Evolutionary conservation across 2,888 invertebrate species (phyloP), one percentile per base, ranked within the genome.

Genomic region (Drosophila dives): DNA sequence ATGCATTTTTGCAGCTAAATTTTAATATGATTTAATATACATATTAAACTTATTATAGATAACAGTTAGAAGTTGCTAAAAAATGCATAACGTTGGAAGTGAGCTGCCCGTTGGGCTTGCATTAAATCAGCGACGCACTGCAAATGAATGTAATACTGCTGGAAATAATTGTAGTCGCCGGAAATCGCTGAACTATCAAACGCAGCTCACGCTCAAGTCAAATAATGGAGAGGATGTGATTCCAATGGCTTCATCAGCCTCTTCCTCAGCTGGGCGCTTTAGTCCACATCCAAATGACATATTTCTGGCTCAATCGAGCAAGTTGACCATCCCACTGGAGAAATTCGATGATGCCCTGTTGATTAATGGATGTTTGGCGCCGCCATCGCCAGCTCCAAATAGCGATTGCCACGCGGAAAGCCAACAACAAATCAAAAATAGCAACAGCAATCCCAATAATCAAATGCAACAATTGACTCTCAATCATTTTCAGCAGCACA

Each of bases 321-420:
- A 88, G 38, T 49, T 89, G 4, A 83, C 80, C 2, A 75, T 90
- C 8, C 75, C 89, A 7, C 33, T 86, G 32, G 72, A 91, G 77
- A 75, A 86, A 86, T 42, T 91, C 71, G 92, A 93, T 40, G 93
- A 93, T 59, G 69, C 83, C 0, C 50, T 83, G 0, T 48, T 80
- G 17, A 75, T 89, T 12, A 81, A 86, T 3, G 91, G 92, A 50
- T 92, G 92, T 53, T 70, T 92, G 40, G 93, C 93, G 2, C 93
- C 93, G 11, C 93, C 93, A 12, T 93, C 93, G 4, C 93, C 93
- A 17, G 93, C 93, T 3, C 93, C 93, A 8, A 93, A 91, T 49
- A 92, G 88, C 69, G 93, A 93, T 64, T 90, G 92, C 36, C 54
- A 38, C 12, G 26, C 34, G 26, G 55, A 55, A 26, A 34, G 42